A percentile compares a stretch with the other conserved stretches of the same genome.
Evolutionary conservation across 64 coral and sea anemone genomes (phyloP).

Genomic region (Montipora capricornis): DNA sequence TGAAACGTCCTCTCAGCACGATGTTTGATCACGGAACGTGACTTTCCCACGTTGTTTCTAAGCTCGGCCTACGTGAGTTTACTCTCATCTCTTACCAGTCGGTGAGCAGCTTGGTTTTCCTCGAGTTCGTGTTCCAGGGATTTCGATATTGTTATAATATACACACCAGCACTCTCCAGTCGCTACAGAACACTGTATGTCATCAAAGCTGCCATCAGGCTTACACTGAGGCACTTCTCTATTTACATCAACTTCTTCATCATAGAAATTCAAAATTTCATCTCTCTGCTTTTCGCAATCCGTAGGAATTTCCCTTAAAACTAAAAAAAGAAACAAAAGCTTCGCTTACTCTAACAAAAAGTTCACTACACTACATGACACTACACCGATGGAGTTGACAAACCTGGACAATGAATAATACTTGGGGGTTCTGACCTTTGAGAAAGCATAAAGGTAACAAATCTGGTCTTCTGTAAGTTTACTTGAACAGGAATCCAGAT

Average conservation of each 20-base stretch:
- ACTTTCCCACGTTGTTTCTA: no score
- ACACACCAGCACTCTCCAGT: constrained; percentile 94
- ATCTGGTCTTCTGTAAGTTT: no score
- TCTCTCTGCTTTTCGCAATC: constrained; percentile 77
- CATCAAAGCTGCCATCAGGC: constrained; percentile 75
- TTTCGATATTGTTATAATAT: constrained; percentile 63
- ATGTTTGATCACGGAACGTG: no score
- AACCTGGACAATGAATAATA: no score
- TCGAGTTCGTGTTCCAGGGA: constrained; percentile 58
- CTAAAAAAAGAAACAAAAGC: constrained; percentile 10
- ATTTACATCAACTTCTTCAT: constrained; percentile 27
- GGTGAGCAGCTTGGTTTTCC: constrained; percentile 80
- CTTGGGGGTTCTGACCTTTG: no score
- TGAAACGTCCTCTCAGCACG: no score
- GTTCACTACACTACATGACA: no score
- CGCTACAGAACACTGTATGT: constrained; percentile 72
- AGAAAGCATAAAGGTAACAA: no score
- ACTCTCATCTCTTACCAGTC: constrained; percentile 40
- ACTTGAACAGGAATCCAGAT: no score
- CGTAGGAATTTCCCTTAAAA: constrained; percentile 33
- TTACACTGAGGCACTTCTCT: constrained; percentile 79
- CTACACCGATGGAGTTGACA: no score
- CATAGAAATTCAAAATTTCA: constrained; percentile 62
- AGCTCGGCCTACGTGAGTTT: background rate
- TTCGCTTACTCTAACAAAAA: no score